phyloP scores from a whole-genome alignment of 2,888 invertebrate species.

The Linnaemya vulpina region DNA sequence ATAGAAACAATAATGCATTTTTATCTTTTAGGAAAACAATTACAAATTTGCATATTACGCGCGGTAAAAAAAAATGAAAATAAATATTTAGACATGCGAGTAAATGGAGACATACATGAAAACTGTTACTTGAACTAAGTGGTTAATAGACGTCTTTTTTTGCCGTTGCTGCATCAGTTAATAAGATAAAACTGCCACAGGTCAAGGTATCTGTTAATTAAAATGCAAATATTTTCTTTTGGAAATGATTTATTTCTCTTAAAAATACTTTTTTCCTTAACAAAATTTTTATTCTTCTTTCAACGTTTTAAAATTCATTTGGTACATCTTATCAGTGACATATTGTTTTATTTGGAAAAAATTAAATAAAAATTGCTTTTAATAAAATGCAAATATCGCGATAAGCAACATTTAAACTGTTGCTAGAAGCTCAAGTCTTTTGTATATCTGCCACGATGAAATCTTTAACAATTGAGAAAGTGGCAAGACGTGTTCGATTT shows the following conservation, averaged over 20 bases:
- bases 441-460: not conserved
- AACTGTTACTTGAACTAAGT: constrained; percentile 60
- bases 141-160: constrained; percentile 1
- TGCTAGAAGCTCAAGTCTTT: not conserved
- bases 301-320: not conserved
- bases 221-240: constrained; percentile 10
- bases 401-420: not conserved
- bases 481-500: not conserved
- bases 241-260: constrained; percentile 11
- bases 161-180: constrained; percentile 1
- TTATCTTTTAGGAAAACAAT: constrained; percentile 44
- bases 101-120: constrained; percentile 3
- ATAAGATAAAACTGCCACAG: constrained; percentile 19
- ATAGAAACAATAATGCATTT: constrained; percentile 64
- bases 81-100: constrained; percentile 7
- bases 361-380: not conserved
- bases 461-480: not conserved
- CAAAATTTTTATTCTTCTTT: not conserved
- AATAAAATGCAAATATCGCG: not conserved
- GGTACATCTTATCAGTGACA: not conserved
- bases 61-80: not conserved
- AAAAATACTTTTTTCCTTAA: not conserved
- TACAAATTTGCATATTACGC: constrained; percentile 57
- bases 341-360: not conserved
- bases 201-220: constrained; percentile 62